Conservation (phyloP, 2,888 invertebrate species). For the Ectemnius continuus region DNA sequence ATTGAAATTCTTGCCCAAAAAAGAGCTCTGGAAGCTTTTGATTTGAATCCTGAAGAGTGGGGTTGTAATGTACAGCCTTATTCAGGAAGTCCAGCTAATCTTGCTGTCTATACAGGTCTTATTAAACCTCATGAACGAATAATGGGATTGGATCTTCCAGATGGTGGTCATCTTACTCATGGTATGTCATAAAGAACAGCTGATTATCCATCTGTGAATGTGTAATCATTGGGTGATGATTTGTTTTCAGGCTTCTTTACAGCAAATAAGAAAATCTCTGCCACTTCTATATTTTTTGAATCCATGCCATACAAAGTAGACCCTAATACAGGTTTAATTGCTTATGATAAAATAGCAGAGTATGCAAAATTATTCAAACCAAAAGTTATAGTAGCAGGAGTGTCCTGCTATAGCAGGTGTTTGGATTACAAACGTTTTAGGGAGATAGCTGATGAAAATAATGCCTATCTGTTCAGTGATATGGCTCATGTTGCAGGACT, state of each 20-base stretch:
- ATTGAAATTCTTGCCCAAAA: slow-evolving; percentile 93
- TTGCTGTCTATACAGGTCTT: slow-evolving; percentile 96
- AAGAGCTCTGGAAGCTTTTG: slow-evolving; percentile 90
- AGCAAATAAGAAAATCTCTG: slow-evolving; percentile 93
- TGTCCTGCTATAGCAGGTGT: slow-evolving; percentile 95
- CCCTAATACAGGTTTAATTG: slow-evolving; percentile 90
- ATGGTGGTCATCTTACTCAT: slow-evolving; percentile 97
- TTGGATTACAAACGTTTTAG: slow-evolving; percentile 95
- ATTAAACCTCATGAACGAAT: slow-evolving; percentile 96
- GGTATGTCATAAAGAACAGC: slow-evolving; percentile 77
- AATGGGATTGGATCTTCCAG: slow-evolving; percentile 97
- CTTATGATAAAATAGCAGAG: slow-evolving; percentile 92
- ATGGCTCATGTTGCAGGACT: slow-evolving; percentile 98
- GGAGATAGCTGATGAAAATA: slow-evolving; percentile 89
- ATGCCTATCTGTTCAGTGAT: slow-evolving; percentile 93
- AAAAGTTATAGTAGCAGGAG: slow-evolving; percentile 94
- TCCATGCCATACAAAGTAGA: slow-evolving; percentile 98
- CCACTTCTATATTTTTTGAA: slow-evolving; percentile 98
- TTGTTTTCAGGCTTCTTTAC: slow-evolving; percentile 89
- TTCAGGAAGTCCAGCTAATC: slow-evolving; percentile 95
- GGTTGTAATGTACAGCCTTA: slow-evolving; percentile 99
- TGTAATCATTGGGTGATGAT: not conserved
- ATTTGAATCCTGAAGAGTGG: slow-evolving; percentile 91
- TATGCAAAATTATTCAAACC: slow-evolving; percentile 94
- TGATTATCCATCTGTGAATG: not conserved